Evolutionary conservation across 1,140 invertebrate genomes (phyloP).

Genomic region (Drosophila subpulchrella): DNA sequence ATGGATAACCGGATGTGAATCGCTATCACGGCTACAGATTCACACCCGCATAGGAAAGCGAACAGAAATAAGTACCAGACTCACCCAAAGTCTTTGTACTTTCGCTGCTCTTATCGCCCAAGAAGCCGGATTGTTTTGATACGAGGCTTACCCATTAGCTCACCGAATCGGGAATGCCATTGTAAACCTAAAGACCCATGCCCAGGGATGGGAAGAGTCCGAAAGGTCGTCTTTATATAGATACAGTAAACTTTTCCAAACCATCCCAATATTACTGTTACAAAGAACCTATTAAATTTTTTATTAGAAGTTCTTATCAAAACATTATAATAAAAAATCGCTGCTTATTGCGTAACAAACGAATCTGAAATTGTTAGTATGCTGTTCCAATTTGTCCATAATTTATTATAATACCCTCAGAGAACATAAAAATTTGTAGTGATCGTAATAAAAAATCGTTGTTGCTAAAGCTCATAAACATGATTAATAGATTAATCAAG

Average conservation of each 20-base stretch:
- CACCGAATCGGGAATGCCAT: neutral
- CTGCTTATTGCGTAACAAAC: too few species aligned
- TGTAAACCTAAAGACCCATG: neutral
- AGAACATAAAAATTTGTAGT: too few species aligned
- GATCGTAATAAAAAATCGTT: too few species aligned
- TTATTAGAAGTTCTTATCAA: too few species aligned
- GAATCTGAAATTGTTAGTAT: too few species aligned
- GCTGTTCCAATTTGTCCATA: too few species aligned
- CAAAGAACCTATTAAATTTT: too few species aligned
- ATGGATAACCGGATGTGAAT: neutral
- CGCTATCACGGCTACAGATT: neutral
- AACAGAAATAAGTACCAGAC: constrained; percentile 9
- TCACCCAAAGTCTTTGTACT: constrained; percentile 16
- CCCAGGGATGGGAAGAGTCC: neutral
- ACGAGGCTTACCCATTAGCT: neutral
- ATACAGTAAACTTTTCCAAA: neutral
- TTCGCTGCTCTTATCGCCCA: constrained; percentile 17
- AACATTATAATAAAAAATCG: too few species aligned
- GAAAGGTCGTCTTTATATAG: neutral
- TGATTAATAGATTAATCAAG: neutral
- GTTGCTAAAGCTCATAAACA: too few species aligned
- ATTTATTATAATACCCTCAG: neutral
- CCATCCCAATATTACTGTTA: too few species aligned
- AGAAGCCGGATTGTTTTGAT: constrained; percentile 1
- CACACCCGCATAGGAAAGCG: constrained; percentile 24